phyloP scores from a whole-genome alignment of 1,140 invertebrate genomes.

The Papilio xuthus region DNA sequence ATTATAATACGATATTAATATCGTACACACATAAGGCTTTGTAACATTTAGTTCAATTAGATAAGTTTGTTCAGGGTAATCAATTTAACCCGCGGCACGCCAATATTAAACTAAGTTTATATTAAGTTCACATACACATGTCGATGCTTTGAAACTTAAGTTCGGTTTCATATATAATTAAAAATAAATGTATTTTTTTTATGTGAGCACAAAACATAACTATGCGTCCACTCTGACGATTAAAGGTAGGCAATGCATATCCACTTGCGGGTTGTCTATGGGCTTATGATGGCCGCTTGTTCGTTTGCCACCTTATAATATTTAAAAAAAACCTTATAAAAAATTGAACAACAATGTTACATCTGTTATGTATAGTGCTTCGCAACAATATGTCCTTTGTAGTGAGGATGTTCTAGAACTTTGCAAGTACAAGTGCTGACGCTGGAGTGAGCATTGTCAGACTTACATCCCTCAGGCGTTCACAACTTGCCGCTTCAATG shows the following conservation, averaged over 20 bases:
- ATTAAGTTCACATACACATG: neutral
- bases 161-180: neutral
- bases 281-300: too few relatives aligned
- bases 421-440: neutral
- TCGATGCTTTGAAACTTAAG: neutral
- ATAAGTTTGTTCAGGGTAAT: neutral
- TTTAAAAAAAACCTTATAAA: too few relatives aligned
- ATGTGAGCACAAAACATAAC: too few relatives aligned
- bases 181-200: too few relatives aligned
- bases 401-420: neutral
- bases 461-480: neutral
- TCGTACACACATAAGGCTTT: neutral
- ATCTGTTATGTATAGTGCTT: neutral
- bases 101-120: neutral
- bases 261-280: too few relatives aligned
- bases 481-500: neutral
- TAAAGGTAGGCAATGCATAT: too few relatives aligned
- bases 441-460: neutral
- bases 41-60: neutral
- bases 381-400: neutral
- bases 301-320: too few relatives aligned
- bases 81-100: neutral
- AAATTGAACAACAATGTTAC: neutral
- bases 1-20: too few relatives aligned
- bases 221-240: too few relatives aligned